Percentiles rank a stretch among this genome's conserved stretches.
These are phyloP conservation scores for Pseudoatta argentina DNA, from an alignment of 1,140 invertebrate genomes.

Conservation along the genomic window DNA sequence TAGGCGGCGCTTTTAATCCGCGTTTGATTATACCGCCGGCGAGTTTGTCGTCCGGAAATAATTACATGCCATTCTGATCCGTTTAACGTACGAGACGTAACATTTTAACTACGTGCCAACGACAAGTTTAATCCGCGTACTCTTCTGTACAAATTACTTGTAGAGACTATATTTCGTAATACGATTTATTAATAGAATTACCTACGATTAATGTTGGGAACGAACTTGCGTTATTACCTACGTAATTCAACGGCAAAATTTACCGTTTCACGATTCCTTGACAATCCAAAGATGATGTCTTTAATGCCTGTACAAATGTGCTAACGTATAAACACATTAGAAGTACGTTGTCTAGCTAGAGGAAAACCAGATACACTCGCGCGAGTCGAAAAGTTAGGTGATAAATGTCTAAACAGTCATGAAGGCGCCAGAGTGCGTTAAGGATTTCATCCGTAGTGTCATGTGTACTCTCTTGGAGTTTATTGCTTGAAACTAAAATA, in stretches of 20 bases:
- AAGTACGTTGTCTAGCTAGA: conserved; percentile 13
- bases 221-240: not conserved
- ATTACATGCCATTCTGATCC: conserved; percentile 52
- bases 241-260: not conserved
- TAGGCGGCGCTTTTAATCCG: conserved; percentile 41
- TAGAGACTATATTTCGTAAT: conserved; percentile 2
- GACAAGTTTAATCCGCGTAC: conserved; percentile 23
- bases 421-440: conserved; percentile 26
- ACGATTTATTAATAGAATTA: conserved; percentile 6
- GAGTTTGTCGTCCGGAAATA: conserved; percentile 49
- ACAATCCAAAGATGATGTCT: conserved; percentile 3
- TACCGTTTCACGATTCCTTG: not conserved
- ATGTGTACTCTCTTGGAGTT: conserved; percentile 23
- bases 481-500: conserved; percentile 32
- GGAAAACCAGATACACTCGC: conserved; percentile 28
- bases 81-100: conserved; percentile 44
- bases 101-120: conserved; percentile 7
- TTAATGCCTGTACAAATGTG: not conserved
- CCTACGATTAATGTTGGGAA: not conserved
- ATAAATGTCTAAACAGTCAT: conserved; percentile 17
- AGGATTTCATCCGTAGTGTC: conserved; percentile 16
- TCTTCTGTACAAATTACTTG: conserved; percentile 9
- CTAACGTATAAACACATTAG: conserved; percentile 58
- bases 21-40: conserved; percentile 37
- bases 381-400: conserved; percentile 33